These are phyloP conservation scores for Trachelus iudaicus DNA, from an alignment of 2,888 invertebrate species.

Conservation along the genomic window DNA sequence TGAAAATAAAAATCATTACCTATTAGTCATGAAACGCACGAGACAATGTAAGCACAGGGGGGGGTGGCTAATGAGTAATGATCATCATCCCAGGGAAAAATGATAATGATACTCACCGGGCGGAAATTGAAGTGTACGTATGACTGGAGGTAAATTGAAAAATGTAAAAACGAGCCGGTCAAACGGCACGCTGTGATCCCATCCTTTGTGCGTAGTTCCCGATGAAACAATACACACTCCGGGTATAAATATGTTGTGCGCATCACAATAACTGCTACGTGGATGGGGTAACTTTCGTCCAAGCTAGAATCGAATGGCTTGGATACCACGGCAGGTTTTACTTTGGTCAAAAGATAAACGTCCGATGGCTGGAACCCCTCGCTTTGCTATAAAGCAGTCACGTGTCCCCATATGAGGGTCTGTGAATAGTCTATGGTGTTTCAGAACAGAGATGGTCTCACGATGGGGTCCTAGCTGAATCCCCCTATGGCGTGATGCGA, in stretches of 20 bases:
- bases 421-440: slow-evolving; percentile 50
- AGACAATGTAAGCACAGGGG: not conserved
- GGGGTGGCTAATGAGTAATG: not conserved
- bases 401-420: slow-evolving; percentile 52
- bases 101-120: not conserved
- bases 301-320: not conserved
- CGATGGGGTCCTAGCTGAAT: slow-evolving; percentile 44
- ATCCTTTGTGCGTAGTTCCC: slow-evolving; percentile 34
- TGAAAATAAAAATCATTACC: not conserved
- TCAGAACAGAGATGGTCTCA: slow-evolving; percentile 57
- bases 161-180: slow-evolving; percentile 33
- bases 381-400: slow-evolving; percentile 56
- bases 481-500: slow-evolving; percentile 47
- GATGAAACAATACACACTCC: slow-evolving; percentile 46
- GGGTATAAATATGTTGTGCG: slow-evolving; percentile 43
- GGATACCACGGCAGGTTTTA: not conserved
- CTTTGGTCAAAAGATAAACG: slow-evolving; percentile 54
- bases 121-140: not conserved
- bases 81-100: not conserved
- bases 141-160: slow-evolving; percentile 27
- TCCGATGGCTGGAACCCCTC: slow-evolving; percentile 20
- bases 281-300: slow-evolving; percentile 36
- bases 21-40: not conserved
- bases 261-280: slow-evolving; percentile 45
- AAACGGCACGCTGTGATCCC: slow-evolving; percentile 14